Evolutionary conservation across 2,888 invertebrate genomes (phyloP).

Genomic region (Drosophila emarginata): DNA sequence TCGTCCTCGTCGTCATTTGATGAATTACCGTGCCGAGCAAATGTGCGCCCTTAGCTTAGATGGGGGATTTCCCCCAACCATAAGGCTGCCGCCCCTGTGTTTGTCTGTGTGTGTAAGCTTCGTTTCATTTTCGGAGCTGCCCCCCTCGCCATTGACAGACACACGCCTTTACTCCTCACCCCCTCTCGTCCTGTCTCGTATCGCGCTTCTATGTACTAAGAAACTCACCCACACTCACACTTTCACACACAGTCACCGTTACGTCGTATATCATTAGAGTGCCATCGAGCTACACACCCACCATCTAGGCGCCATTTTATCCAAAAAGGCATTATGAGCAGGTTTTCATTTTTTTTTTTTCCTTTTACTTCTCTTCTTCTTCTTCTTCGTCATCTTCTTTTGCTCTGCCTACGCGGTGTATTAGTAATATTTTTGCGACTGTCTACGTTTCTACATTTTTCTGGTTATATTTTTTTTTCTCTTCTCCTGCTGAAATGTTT

Average conservation of each 20-base stretch:
- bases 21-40: constrained; percentile 78
- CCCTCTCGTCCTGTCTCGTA: constrained; percentile 22
- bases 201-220: constrained; percentile 34
- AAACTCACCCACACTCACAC: constrained; percentile 33
- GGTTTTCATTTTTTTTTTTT: constrained; percentile 41
- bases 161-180: constrained; percentile 29
- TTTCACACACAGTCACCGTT: constrained; percentile 25
- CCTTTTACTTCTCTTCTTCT: neutral
- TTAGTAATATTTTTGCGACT: constrained; percentile 69
- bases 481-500: constrained; percentile 34
- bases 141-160: constrained; percentile 40
- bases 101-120: constrained; percentile 25
- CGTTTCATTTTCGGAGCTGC: constrained; percentile 65
- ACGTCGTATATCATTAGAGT: constrained; percentile 69
- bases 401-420: constrained; percentile 63
- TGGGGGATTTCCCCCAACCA: constrained; percentile 2
- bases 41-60: constrained; percentile 65
- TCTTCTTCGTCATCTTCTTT: neutral
- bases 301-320: constrained; percentile 55
- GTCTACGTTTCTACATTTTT: constrained; percentile 54
- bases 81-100: neutral
- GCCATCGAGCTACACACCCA: constrained; percentile 16
- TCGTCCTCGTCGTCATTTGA: constrained; percentile 75
- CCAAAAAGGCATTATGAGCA: constrained; percentile 69
- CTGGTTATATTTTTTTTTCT: constrained; percentile 15